Conservation (phyloP, 1,140 invertebrate genomes). For the Psix sp. region DNA sequence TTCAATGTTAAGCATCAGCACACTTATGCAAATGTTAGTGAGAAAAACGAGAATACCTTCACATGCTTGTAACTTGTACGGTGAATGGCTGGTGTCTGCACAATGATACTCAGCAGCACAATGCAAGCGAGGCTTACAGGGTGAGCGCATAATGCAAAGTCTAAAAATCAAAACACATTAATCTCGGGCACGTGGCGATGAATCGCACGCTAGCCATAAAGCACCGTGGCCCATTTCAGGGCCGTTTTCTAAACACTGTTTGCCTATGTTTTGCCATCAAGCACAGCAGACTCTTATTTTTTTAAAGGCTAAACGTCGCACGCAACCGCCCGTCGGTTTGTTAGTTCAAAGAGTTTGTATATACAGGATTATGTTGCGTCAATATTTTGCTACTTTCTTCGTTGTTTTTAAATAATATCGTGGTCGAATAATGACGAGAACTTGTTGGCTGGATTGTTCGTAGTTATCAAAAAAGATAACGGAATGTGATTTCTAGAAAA, state of each 20-base stretch:
- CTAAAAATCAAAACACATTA: slow-evolving; percentile 79
- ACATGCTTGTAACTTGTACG: slow-evolving; percentile 48
- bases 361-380: slow-evolving; percentile 50
- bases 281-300: slow-evolving; percentile 43
- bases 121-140: slow-evolving; percentile 66
- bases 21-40: slow-evolving; percentile 44
- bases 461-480: too few relatives aligned
- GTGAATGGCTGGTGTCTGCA: slow-evolving; percentile 21
- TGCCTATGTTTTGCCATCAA: slow-evolving; percentile 25
- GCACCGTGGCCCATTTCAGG: slow-evolving; percentile 51
- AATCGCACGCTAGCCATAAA: slow-evolving; percentile 52
- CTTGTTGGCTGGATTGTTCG: slow-evolving; percentile 11
- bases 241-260: slow-evolving; percentile 45
- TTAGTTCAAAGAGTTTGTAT: slow-evolving; percentile 32
- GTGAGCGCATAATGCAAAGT: slow-evolving; percentile 71
- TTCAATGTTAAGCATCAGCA: slow-evolving; percentile 45
- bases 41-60: slow-evolving; percentile 56
- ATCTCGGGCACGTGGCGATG: slow-evolving; percentile 75
- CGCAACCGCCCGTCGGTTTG: slow-evolving; percentile 12
- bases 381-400: slow-evolving; percentile 49
- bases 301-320: slow-evolving; percentile 46
- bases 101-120: slow-evolving; percentile 55
- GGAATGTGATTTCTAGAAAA: too few relatives aligned
- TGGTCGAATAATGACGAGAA: slow-evolving; percentile 19
- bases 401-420: slow-evolving; percentile 47